phyloP scores from a whole-genome alignment of 2,888 invertebrate genomes.

The Nebria salina region DNA sequence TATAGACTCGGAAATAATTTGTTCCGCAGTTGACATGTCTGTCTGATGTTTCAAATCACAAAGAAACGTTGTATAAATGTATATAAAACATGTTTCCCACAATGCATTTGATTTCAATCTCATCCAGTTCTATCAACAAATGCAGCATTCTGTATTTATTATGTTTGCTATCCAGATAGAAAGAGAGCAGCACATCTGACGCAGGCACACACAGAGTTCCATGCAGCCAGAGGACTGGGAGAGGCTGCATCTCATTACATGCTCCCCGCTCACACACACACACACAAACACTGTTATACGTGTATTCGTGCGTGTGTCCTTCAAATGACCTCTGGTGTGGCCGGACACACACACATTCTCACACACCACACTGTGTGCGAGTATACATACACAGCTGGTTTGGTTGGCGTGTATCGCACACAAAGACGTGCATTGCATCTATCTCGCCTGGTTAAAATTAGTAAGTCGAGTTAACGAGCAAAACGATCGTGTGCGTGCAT shows the following conservation, averaged over 20 bases:
- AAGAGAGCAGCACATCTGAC: neutral
- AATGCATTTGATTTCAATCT: neutral
- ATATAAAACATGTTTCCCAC: neutral
- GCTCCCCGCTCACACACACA: conserved; percentile 9
- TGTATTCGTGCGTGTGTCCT: conserved; percentile 32
- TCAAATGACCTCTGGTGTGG: conserved; percentile 40
- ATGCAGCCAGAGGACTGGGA: conserved; percentile 20
- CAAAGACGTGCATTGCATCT: neutral
- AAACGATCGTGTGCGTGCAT: neutral
- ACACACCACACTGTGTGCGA: neutral
- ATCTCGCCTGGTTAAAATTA: conserved; percentile 11
- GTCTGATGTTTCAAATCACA: neutral
- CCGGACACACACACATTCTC: conserved; percentile 28
- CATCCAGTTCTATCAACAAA: neutral
- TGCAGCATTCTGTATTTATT: neutral
- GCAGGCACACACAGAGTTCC: neutral
- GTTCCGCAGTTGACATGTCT: neutral
- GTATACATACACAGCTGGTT: neutral
- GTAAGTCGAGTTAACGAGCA: neutral
- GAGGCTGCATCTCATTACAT: conserved; percentile 42
- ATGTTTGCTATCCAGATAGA: conserved; percentile 1
- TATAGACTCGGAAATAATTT: neutral
- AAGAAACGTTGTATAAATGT: neutral
- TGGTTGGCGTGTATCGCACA: neutral
- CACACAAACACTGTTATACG: neutral